Evolutionary conservation across 2,888 invertebrate species (phyloP).

Genomic region (Eupeodes latifasciatus): DNA sequence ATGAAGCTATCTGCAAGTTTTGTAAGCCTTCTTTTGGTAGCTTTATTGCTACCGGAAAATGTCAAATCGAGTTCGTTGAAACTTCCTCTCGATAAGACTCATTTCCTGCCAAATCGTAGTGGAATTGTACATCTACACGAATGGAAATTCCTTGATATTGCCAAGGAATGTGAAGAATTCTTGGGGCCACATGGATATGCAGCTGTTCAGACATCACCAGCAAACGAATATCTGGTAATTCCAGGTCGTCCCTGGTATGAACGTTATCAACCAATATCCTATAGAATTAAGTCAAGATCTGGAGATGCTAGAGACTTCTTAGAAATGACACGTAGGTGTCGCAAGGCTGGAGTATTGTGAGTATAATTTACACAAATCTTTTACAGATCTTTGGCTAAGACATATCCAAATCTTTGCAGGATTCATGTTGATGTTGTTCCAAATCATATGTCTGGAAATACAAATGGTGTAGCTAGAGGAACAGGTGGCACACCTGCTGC

Average conservation of each 20-base stretch:
- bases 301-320: slow-evolving; percentile 89
- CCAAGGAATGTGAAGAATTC: slow-evolving; percentile 89
- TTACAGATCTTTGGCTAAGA: neutral
- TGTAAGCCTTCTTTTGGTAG: slow-evolving; percentile 49
- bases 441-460: slow-evolving; percentile 88
- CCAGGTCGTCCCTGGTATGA: slow-evolving; percentile 91
- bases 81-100: slow-evolving; percentile 62
- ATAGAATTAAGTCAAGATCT: slow-evolving; percentile 89
- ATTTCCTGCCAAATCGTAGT: slow-evolving; percentile 79
- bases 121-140: slow-evolving; percentile 88
- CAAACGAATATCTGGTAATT: slow-evolving; percentile 52
- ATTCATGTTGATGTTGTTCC: slow-evolving; percentile 90
- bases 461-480: slow-evolving; percentile 77
- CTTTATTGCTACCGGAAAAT: slow-evolving; percentile 19
- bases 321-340: slow-evolving; percentile 91
- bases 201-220: slow-evolving; percentile 84
- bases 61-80: slow-evolving; percentile 1
- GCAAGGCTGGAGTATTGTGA: slow-evolving; percentile 87
- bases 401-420: slow-evolving; percentile 79
- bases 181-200: slow-evolving; percentile 88
- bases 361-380: neutral
- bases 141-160: slow-evolving; percentile 90
- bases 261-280: slow-evolving; percentile 93
- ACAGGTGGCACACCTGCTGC: slow-evolving; percentile 84
- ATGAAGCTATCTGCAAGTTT: slow-evolving; percentile 64